phyloP scores from a whole-genome alignment of 2,888 invertebrate species.

The Lithophane leautieri region DNA sequence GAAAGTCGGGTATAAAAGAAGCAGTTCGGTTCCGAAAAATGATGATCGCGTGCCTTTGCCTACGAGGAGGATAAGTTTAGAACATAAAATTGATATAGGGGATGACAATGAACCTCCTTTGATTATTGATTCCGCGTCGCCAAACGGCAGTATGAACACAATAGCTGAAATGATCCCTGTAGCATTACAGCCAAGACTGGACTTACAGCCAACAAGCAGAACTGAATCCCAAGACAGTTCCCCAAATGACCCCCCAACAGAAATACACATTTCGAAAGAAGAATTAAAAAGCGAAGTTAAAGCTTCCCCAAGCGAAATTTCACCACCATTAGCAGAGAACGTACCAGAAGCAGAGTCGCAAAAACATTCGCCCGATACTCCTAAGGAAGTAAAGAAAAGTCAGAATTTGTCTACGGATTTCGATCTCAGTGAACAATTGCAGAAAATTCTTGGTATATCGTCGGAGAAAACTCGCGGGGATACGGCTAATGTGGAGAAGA shows the following conservation, averaged over 20 bases:
- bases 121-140: conserved; percentile 86
- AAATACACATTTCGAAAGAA: conserved; percentile 84
- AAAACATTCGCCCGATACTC: conserved; percentile 86
- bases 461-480: conserved; percentile 86
- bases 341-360: conserved; percentile 80
- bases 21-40: conserved; percentile 85
- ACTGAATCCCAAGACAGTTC: conserved; percentile 86
- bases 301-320: conserved; percentile 87
- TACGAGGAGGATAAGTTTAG: conserved; percentile 84
- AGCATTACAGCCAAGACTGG: conserved; percentile 82
- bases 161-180: conserved; percentile 87
- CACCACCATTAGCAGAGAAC: conserved; percentile 83
- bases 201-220: conserved; percentile 78
- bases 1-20: conserved; percentile 85
- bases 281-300: conserved; percentile 80
- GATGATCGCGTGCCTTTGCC: conserved; percentile 82
- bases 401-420: conserved; percentile 89
- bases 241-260: conserved; percentile 87
- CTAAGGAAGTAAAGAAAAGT: conserved; percentile 87
- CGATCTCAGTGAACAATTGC: conserved; percentile 87
- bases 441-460: conserved; percentile 88
- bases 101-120: conserved; percentile 89
- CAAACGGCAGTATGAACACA: conserved; percentile 86
- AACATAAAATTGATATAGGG: conserved; percentile 88
- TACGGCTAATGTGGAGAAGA: conserved; percentile 77